Base-by-base conservation (phyloP, 2,797 vertebrate species). In the Luscinia megarhynchos region DNA sequence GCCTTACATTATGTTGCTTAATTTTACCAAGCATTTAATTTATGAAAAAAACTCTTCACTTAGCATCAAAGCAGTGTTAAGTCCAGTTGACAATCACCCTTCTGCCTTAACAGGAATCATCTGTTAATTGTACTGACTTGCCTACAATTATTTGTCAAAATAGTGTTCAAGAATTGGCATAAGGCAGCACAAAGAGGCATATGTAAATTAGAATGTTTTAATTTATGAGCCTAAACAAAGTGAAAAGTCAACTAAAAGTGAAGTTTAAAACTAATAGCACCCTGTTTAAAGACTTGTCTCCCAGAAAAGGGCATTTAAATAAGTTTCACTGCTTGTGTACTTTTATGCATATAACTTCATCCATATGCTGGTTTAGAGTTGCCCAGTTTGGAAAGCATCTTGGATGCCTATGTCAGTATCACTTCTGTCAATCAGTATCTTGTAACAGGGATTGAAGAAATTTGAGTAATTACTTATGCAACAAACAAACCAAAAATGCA, bases 351-450 rank as follows among this genome's bases (percentile, higher is more conserved):
- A 24, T 87, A 82, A 68, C 32, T 94, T 88, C 48, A 76, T 76
- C 74, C 4, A 0, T 54, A 30, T 81, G 43, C 59, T 89, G 36
- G 30, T 82, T 84, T 82, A 73, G 40, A 90, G 63, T 19, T 76
- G 70, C 40, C 84, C 84, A 87, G 74, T 92, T 79, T 90, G 91
- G 94, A 87, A 89, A 76, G 59, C 81, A 90, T 94, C 67, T 95
- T 95, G 89, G 43, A 87, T 89, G 70, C 74, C 70, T 66, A 9
- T 79, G 83, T 53, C 84, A 82, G 13, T 84, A 79, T 76, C 87
- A 24, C 74, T 94, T 78, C 59, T 89, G 59, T 84, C 92, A 93
- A 84, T 93, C 73, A 90, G 6, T 69, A 66, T 82, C 77, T 76
- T 88, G 18, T 89, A 69, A 82, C 20, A 70, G 32, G 16, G n/a